Evolutionary conservation across 2,797 vertebrate species (phyloP), one percentile per base, ranked within the genome.

Genomic region (Leptatherina wallacei): DNA sequence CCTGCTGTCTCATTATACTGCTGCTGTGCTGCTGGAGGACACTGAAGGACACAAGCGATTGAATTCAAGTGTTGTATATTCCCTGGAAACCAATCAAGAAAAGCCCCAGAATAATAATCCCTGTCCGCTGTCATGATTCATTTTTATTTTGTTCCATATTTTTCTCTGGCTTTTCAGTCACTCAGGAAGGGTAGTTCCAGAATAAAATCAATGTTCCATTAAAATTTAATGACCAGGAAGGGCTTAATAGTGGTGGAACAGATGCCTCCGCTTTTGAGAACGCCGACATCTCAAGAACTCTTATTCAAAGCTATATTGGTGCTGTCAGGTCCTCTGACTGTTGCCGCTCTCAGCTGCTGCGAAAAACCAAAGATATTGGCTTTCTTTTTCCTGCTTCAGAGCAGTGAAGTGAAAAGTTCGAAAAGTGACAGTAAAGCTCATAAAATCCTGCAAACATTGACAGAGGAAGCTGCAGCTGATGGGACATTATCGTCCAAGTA

Each of bases 151-250:
- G 80, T 86, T 91, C 90, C 89, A 87, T 91, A 90, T 94, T 93
- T 93, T 93, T 89, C 82, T 73, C 79, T 36, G 63, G 89, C 81
- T 88, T 92, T 90, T 91, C 86, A 94, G 92, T 94, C 91, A 88
- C 83, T 91, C 88, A 83, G 90, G 92, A 94, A 93, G 84, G 91
- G 85, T 86, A 79, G 86, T 89, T 91, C 86, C 90, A 92, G 92
- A 92, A 93, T 91, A 94, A 95, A 95, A 95, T 95, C 94, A 94
- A 95, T 95, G 94, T 94, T 93, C 94, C 94, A 94, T 95, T 94
- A 95, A 95, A 94, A 93, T 94, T 92, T 95, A 94, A 95, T 94
- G 93, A 92, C 88, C 90, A 92, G 90, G 90, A 94, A 93, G 91
- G 90, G 85, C 94, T 94, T 94, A 93, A 95, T 94, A 91, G 93